Percentiles rank a stretch among this genome's conserved stretches.
Evolutionary conservation across 2,888 invertebrate genomes (phyloP).

Genomic region (Lydus trimaculatus): DNA sequence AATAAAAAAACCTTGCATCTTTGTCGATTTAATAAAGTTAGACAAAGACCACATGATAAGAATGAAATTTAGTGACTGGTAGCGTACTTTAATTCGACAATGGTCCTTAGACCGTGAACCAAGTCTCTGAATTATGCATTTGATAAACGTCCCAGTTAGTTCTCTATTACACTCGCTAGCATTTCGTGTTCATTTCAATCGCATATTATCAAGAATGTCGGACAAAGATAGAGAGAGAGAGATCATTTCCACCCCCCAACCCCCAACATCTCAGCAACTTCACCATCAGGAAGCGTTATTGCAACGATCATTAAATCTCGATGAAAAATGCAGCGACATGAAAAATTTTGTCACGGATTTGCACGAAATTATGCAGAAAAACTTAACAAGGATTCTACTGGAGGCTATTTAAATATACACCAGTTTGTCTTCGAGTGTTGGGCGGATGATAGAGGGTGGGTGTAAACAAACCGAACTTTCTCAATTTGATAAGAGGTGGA

Average conservation of each 20-base stretch:
- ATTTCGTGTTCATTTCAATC: constrained; percentile 19
- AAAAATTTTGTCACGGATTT: background rate
- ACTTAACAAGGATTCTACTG: background rate
- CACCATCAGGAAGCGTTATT: background rate
- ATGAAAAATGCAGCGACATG: constrained; percentile 7
- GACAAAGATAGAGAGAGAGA: background rate
- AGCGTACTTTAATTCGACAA: background rate
- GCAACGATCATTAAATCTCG: constrained; percentile 7
- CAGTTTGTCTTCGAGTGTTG: too few species aligned
- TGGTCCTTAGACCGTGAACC: background rate
- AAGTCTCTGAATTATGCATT: constrained; percentile 27
- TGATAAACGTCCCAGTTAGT: constrained; percentile 28
- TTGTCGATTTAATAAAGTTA: too few species aligned
- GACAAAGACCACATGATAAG: background rate
- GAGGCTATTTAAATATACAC: background rate
- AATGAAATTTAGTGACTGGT: background rate
- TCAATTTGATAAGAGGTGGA: background rate
- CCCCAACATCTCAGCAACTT: background rate
- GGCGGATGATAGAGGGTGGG: too few species aligned
- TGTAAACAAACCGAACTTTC: background rate
- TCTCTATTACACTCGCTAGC: background rate
- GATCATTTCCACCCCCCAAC: background rate
- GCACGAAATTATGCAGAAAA: background rate
- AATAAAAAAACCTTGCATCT: too few species aligned
- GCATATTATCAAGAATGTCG: background rate